These are phyloP conservation scores for Hirtodrosophila cameraria DNA, from an alignment of 2,888 invertebrate genomes.

Conservation along the genomic window DNA sequence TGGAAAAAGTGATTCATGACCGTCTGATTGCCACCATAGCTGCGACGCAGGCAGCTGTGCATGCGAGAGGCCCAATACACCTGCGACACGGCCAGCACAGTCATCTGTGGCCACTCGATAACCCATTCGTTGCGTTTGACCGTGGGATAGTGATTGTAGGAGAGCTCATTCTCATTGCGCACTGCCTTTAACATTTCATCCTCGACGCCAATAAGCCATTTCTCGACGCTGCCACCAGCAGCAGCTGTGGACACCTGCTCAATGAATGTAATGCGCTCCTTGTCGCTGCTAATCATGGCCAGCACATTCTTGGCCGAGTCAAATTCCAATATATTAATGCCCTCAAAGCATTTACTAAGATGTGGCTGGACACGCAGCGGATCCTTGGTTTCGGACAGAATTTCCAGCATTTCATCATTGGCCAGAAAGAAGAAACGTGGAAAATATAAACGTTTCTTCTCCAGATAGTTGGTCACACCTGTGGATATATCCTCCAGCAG, in stretches of 20 bases:
- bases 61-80: slow-evolving; percentile 89
- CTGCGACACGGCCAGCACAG: slow-evolving; percentile 86
- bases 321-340: slow-evolving; percentile 86
- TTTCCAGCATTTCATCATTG: slow-evolving; percentile 89
- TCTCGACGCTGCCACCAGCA: slow-evolving; percentile 87
- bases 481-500: slow-evolving; percentile 87
- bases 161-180: slow-evolving; percentile 83
- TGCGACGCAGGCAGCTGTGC: slow-evolving; percentile 85
- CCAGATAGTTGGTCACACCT: slow-evolving; percentile 88
- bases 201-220: slow-evolving; percentile 88
- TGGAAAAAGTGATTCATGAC: slow-evolving; percentile 85
- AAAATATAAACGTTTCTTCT: slow-evolving; percentile 88
- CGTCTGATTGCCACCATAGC: slow-evolving; percentile 75
- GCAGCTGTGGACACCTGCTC: slow-evolving; percentile 85
- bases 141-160: slow-evolving; percentile 83
- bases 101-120: slow-evolving; percentile 87
- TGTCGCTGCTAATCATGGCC: slow-evolving; percentile 87
- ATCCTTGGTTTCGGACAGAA: slow-evolving; percentile 89
- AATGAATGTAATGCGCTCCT: slow-evolving; percentile 86
- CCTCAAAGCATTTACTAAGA: slow-evolving; percentile 89
- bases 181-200: slow-evolving; percentile 87
- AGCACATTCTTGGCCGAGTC: slow-evolving; percentile 85
- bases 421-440: slow-evolving; percentile 91
- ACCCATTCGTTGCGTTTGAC: slow-evolving; percentile 86
- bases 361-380: slow-evolving; percentile 87